Conservation (phyloP, 1,140 invertebrate species). For the Streblospio benedicti region DNA sequence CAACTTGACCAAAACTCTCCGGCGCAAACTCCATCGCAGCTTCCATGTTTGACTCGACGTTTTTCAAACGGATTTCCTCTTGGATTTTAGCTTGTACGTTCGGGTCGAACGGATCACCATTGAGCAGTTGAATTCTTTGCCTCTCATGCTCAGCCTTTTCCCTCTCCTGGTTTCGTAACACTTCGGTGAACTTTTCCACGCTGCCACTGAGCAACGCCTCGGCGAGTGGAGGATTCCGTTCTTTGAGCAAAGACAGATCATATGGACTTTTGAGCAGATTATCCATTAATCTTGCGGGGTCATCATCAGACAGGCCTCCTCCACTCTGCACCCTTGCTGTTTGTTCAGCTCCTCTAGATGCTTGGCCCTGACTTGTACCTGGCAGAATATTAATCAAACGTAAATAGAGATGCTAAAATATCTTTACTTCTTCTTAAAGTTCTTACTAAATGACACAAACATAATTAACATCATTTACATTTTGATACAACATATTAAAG, state of each 20-base stretch:
- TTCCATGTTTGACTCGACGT: conserved; percentile 97
- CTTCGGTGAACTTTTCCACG: conserved; percentile 70
- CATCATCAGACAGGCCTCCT: conserved; percentile 56
- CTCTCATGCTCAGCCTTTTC: conserved; percentile 50
- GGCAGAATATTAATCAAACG: too few species aligned
- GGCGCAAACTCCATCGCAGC: conserved; percentile 97
- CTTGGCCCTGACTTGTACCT: too few species aligned
- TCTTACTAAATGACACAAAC: too few species aligned
- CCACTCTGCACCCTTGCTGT: conserved; percentile 3
- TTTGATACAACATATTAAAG: too few species aligned
- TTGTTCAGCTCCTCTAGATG: conserved; percentile 23
- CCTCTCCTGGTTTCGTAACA: conserved; percentile 52
- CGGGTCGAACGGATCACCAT: conserved; percentile 87
- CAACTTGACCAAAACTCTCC: conserved; percentile 92
- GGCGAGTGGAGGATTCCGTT: conserved; percentile 85
- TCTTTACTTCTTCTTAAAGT: too few species aligned
- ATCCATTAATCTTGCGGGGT: conserved; percentile 77
- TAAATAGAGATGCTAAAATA: too few species aligned
- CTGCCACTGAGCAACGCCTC: conserved; percentile 79
- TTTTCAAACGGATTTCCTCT: conserved; percentile 88
- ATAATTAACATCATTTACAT: too few species aligned
- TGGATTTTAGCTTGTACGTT: conserved; percentile 89
- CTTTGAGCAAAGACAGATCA: conserved; percentile 78
- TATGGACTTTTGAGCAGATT: conserved; percentile 85
- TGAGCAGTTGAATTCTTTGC: conserved; percentile 76